Evolutionary conservation across 2,888 invertebrate genomes (phyloP).

Genomic region (Tolmerus cingulatus): DNA sequence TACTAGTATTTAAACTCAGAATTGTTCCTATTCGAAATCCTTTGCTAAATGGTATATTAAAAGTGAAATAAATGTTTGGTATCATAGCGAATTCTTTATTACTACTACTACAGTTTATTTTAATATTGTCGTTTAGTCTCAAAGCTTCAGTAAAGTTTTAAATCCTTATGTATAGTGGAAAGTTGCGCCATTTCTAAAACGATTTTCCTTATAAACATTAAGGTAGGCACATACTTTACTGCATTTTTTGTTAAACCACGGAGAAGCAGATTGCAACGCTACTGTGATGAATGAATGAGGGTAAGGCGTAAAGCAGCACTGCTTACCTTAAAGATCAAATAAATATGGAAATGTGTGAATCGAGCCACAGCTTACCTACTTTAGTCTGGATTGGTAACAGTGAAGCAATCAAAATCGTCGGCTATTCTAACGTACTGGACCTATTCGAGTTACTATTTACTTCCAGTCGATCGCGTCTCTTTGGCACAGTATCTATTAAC

Average conservation of each 20-base stretch:
- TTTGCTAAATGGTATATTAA: too few species aligned
- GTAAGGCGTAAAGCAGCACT: background rate
- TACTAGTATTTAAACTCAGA: too few species aligned
- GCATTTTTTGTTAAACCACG: background rate
- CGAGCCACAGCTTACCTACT: background rate
- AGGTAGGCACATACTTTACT: background rate
- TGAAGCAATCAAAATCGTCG: background rate
- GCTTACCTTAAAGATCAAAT: background rate
- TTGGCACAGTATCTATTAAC: background rate
- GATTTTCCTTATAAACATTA: background rate
- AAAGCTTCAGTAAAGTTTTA: too few species aligned
- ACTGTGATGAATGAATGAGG: background rate
- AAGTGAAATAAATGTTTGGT: too few species aligned
- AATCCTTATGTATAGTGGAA: background rate
- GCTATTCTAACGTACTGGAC: background rate
- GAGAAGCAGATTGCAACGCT: background rate
- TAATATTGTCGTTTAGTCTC: too few species aligned
- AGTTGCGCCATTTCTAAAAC: background rate
- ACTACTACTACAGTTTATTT: too few species aligned
- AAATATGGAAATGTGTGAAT: background rate
- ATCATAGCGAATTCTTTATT: too few species aligned
- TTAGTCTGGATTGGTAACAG: background rate
- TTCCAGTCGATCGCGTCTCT: background rate
- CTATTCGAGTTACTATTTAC: too few species aligned
- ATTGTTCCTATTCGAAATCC: too few species aligned